Percentiles rank a stretch among this genome's conserved stretches.
Evolutionary conservation across 1,140 invertebrate genomes (phyloP).

Genomic region (Caenorhabditis tropicalis): DNA sequence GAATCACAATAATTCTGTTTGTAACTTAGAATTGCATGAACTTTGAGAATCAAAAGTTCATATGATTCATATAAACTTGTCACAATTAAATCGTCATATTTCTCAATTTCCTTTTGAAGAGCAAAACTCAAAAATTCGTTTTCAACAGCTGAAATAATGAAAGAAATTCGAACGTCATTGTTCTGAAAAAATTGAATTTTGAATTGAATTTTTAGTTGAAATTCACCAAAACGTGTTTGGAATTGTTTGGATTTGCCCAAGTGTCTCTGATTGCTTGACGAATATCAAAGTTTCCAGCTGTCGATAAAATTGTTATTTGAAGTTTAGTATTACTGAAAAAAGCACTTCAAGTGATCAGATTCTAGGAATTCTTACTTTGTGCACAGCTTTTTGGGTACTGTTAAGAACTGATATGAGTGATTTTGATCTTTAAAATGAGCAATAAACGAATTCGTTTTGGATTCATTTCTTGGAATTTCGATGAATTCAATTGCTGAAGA

Average conservation of each 20-base stretch:
- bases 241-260: conserved; percentile 19
- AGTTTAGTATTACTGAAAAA: conserved; percentile 21
- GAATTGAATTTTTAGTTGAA: neutral
- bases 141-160: neutral
- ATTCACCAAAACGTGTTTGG: neutral
- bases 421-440: conserved; percentile 25
- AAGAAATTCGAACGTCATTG: conserved; percentile 6
- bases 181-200: neutral
- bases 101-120: conserved; percentile 10
- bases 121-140: neutral
- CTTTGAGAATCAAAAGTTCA: conserved; percentile 4
- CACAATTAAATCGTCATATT: neutral
- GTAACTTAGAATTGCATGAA: conserved; percentile 15
- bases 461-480: neutral
- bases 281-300: conserved; percentile 18
- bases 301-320: conserved; percentile 19
- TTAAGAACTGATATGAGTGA: conserved; percentile 10
- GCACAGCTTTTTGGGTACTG: neutral
- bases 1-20: neutral
- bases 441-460: neutral
- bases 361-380: neutral
- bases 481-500: neutral
- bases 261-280: conserved; percentile 22
- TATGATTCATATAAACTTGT: conserved; percentile 14
- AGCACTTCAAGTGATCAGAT: neutral